phyloP scores from a whole-genome alignment of 92 coral and sea anemone genomes.

The Ricordea florida region DNA sequence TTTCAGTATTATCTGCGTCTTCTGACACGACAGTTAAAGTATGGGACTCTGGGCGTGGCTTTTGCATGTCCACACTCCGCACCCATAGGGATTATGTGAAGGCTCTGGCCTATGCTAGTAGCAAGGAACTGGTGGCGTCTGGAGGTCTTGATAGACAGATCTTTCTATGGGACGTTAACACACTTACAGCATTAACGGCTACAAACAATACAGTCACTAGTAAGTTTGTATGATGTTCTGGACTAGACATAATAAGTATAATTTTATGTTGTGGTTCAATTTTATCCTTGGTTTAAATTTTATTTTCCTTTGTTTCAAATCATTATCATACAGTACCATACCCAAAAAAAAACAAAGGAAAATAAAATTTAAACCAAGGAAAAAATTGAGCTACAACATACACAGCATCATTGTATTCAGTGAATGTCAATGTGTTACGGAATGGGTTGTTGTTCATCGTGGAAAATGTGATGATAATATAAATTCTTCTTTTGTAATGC shows the following conservation, averaged over 20 bases:
- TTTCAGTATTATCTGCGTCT: slow-evolving; percentile 88
- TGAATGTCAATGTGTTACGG: too few species aligned
- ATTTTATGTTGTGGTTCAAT: too few species aligned
- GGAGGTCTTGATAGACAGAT: slow-evolving; percentile 95
- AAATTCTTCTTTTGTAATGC: too few species aligned
- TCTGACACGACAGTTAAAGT: slow-evolving; percentile 98
- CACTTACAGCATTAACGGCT: slow-evolving; percentile 92
- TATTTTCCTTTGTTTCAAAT: too few species aligned
- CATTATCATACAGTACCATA: too few species aligned
- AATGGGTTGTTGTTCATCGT: too few species aligned
- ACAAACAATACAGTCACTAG: slow-evolving; percentile 98
- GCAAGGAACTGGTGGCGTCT: slow-evolving; percentile 91
- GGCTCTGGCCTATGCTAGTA: slow-evolving; percentile 91
- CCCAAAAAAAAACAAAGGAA: too few species aligned
- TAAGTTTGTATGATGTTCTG: slow-evolving; percentile 52
- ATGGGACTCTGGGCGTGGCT: slow-evolving; percentile 87
- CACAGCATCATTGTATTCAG: too few species aligned
- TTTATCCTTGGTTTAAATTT: too few species aligned
- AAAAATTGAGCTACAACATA: too few species aligned
- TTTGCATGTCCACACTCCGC: slow-evolving; percentile 94
- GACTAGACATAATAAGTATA: background rate
- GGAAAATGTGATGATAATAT: too few species aligned
- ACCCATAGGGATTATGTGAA: slow-evolving; percentile 96
- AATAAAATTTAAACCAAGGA: too few species aligned
- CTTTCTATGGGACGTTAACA: slow-evolving; percentile 97